Conservation (phyloP, 1,140 invertebrate genomes). For the Pararge aegeria region DNA sequence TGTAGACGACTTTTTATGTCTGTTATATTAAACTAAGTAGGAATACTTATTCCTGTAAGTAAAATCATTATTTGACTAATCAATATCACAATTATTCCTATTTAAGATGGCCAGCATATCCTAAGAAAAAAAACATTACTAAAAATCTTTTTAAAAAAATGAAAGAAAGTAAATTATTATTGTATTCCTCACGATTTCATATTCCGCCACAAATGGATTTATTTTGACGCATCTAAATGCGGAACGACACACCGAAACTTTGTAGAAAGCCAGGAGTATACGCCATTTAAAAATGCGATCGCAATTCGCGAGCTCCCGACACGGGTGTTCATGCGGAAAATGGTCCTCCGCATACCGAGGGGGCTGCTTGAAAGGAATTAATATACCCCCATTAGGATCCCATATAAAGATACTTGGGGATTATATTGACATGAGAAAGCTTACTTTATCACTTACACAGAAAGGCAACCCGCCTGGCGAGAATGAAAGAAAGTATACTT, state of each 20-base stretch:
- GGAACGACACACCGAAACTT: slow-evolving; percentile 14
- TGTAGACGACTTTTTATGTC: too few relatives aligned
- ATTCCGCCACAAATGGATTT: neutral
- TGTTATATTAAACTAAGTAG: too few relatives aligned
- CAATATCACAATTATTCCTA: too few relatives aligned
- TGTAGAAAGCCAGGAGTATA: slow-evolving; percentile 3
- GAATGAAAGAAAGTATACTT: too few relatives aligned
- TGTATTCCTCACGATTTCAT: too few relatives aligned
- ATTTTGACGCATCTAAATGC: neutral
- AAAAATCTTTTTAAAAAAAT: too few relatives aligned
- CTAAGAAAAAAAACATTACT: too few relatives aligned
- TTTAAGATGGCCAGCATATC: too few relatives aligned
- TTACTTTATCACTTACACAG: neutral
- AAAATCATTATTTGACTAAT: too few relatives aligned
- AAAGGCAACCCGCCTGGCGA: too few relatives aligned
- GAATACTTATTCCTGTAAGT: too few relatives aligned
- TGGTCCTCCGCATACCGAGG: slow-evolving; percentile 37
- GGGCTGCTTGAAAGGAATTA: slow-evolving; percentile 36
- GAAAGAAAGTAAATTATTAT: too few relatives aligned
- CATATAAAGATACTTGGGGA: neutral
- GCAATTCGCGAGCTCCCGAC: slow-evolving; percentile 26
- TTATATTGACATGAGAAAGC: neutral
- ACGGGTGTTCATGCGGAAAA: slow-evolving; percentile 37
- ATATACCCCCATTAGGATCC: slow-evolving; percentile 22
- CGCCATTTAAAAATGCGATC: slow-evolving; percentile 18